phyloP scores from a whole-genome alignment of 2,797 vertebrate genomes.

The Protonibea diacanthus region DNA sequence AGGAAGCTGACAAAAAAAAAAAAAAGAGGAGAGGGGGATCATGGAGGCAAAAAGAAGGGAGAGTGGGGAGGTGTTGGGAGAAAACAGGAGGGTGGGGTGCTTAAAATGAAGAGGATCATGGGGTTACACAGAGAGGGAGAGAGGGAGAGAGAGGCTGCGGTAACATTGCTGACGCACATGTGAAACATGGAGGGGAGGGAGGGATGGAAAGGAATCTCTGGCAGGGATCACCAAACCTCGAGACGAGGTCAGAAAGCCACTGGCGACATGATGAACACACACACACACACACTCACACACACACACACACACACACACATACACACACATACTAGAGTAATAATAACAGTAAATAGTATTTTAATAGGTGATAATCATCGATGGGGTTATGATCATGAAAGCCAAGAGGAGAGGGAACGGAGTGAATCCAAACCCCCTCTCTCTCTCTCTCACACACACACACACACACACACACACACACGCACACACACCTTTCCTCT shows the following conservation, averaged over 20 bases:
- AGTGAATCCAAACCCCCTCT: slow-evolving; percentile 4
- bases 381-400: slow-evolving; percentile 53
- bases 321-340: slow-evolving; percentile 44
- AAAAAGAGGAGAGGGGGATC: slow-evolving; percentile 2
- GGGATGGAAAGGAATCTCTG: slow-evolving; percentile 82
- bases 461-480: slow-evolving; percentile 3
- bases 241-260: slow-evolving; percentile 85
- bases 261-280: slow-evolving; percentile 76
- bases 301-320: slow-evolving; percentile 51
- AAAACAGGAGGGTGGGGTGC: slow-evolving; percentile 60
- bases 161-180: slow-evolving; percentile 85
- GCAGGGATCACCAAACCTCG: slow-evolving; percentile 79
- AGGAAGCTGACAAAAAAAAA: slow-evolving; percentile 15
- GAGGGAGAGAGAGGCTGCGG: slow-evolving; percentile 71
- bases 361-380: slow-evolving; percentile 76
- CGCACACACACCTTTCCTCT: slow-evolving; percentile 39
- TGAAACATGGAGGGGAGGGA: slow-evolving; percentile 77
- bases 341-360: slow-evolving; percentile 69
- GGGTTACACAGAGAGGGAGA: slow-evolving; percentile 45
- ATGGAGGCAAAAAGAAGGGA: neutral
- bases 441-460: neutral
- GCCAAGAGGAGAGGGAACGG: slow-evolving; percentile 33
- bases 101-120: slow-evolving; percentile 57
- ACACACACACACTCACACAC: slow-evolving; percentile 52
- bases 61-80: slow-evolving; percentile 13